Evolutionary conservation across 1,140 invertebrate genomes (phyloP).

Genomic region (Caenorhabditis latens): DNA sequence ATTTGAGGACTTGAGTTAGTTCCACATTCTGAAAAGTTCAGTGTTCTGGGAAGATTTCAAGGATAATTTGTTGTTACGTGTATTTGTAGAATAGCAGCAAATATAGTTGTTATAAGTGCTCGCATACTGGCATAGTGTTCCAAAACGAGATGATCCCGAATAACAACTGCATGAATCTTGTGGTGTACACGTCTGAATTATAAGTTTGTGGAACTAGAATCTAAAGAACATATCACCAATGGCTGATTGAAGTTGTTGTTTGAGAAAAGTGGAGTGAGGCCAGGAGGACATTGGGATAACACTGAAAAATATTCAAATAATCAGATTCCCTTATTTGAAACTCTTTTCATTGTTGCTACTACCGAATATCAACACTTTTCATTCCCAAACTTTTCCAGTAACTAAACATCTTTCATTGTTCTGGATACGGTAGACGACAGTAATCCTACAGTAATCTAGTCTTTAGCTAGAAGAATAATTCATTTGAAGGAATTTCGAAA

Average conservation of each 20-base stretch:
- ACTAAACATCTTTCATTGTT: too few relatives aligned
- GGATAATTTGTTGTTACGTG: background rate
- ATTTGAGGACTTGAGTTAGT: constrained; percentile 34
- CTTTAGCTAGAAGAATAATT: too few relatives aligned
- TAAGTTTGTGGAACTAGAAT: background rate
- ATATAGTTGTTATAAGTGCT: constrained; percentile 30
- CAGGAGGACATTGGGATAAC: constrained; percentile 40
- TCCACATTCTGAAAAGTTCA: constrained; percentile 26
- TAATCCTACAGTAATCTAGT: too few relatives aligned
- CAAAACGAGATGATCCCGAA: constrained; percentile 9
- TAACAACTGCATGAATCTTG: constrained; percentile 32
- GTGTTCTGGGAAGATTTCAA: background rate
- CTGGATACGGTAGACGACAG: too few relatives aligned
- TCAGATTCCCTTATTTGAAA: too few relatives aligned
- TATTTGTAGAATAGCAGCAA: constrained; percentile 45
- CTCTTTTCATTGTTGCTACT: too few relatives aligned
- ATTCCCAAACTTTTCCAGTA: too few relatives aligned
- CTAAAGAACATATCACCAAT: background rate
- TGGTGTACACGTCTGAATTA: constrained; percentile 32
- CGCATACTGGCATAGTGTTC: constrained; percentile 16
- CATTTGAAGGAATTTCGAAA: too few relatives aligned
- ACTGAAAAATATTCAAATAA: background rate
- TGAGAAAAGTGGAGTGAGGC: background rate
- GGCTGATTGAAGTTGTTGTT: constrained; percentile 43
- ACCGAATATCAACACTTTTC: too few relatives aligned